phyloP scores from a whole-genome alignment of 1,140 invertebrate genomes.

The Nephotettix cincticeps region DNA sequence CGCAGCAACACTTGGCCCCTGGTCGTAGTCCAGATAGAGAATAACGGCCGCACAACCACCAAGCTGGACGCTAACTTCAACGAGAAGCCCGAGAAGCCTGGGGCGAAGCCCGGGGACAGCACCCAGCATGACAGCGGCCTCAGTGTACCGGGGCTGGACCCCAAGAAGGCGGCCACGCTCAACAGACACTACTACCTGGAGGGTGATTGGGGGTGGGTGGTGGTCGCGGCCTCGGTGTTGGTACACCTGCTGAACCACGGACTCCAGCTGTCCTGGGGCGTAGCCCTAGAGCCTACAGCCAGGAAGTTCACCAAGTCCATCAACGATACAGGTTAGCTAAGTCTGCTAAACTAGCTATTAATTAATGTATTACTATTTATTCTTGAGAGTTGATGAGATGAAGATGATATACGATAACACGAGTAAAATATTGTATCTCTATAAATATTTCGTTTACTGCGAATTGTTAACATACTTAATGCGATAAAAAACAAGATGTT shows the following conservation, averaged over 20 bases:
- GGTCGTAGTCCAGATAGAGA: conserved; percentile 33
- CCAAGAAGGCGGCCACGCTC: conserved; percentile 48
- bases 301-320: conserved; percentile 20
- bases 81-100: not conserved
- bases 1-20: conserved; percentile 38
- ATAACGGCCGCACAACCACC: not conserved
- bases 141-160: conserved; percentile 37
- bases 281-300: conserved; percentile 28
- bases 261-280: conserved; percentile 46
- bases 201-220: conserved; percentile 64
- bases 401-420: no score
- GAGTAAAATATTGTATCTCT: no score
- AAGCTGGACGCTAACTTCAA: conserved; percentile 13
- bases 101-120: not conserved
- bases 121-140: conserved; percentile 12
- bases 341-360: no score
- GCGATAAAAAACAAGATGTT: no score
- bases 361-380: no score
- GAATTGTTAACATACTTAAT: no score
- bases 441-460: no score
- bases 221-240: conserved; percentile 54
- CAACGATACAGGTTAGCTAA: conserved; percentile 35
- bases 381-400: no score
- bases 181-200: conserved; percentile 60
- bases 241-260: conserved; percentile 53